Evolutionary conservation across 2,797 vertebrate species (phyloP), one percentile per base, ranked within the genome.

Genomic region (Typhlichthys subterraneus): DNA sequence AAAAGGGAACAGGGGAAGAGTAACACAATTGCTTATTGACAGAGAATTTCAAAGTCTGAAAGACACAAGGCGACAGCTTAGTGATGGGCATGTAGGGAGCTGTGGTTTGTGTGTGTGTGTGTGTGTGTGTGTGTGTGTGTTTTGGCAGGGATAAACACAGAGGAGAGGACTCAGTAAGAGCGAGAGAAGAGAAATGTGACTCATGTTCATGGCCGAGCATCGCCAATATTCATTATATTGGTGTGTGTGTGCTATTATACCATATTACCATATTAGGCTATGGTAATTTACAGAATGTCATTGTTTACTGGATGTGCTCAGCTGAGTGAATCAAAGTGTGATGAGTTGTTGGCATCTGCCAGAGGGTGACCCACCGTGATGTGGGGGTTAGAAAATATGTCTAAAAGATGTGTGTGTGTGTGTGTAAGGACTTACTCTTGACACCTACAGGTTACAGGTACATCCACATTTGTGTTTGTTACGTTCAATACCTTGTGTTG

Each of bases 11-110:
- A 84, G 84, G 84, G 82, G 87, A 75, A 79, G 76, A 74, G 76
- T 79, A 80, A 85, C 87, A 92, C 90, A 93, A 92, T 91, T 90
- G 88, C 85, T 91, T 93, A 93, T 92, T 93, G 92, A 94, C 91
- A 90, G 85, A 80, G 82, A 89, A 91, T 87, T 38, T 88, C 83
- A 89, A 88, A 87, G 87, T 85, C 85, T 88, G 83, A 92, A 87
- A 88, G 84, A 89, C 74, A 82, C 81, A 72, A 83, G 85, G 84
- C 82, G 83, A 86, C 85, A 70, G 82, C 85, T 88, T 85, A 82
- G 83, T 69, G 76, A 78, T 74, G 61, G 67, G 68, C 45, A 53
- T 55, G 64, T 45, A 19, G 23, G 59, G 60, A 63, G 59, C 51
- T 61, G 59, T 51, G 45, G 23, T 23, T 23, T 60, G 55, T 53